Evolutionary conservation across 2,888 invertebrate genomes (phyloP).

Genomic region (Elaeidobius kamerunicus): DNA sequence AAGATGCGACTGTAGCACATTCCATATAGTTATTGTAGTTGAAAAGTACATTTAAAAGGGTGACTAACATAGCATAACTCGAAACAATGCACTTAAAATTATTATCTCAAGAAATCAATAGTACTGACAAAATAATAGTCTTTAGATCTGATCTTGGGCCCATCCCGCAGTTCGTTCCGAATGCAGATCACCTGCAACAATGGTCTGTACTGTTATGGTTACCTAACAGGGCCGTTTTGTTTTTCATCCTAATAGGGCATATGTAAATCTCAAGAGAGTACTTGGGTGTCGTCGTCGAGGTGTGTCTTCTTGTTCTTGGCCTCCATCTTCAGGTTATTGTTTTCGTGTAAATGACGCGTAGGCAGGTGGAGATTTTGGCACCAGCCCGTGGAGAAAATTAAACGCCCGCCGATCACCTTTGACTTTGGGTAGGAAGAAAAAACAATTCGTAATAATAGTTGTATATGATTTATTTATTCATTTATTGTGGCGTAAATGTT

Average conservation of each 20-base stretch:
- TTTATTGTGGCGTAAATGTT: no score
- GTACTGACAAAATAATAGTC: not conserved
- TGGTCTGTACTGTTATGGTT: conserved; percentile 29
- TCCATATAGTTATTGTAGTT: no score
- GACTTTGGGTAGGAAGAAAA: conserved; percentile 17
- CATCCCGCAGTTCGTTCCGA: conserved; percentile 4
- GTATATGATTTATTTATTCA: no score
- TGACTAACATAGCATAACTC: no score
- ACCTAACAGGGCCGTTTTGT: conserved; percentile 19
- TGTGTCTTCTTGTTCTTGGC: conserved; percentile 19
- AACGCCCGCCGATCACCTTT: conserved; percentile 12
- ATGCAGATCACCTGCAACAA: conserved; percentile 20
- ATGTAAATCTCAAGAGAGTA: conserved; percentile 25
- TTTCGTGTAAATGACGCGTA: conserved; percentile 21
- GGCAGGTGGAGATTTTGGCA: conserved; percentile 29
- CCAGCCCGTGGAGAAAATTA: conserved; percentile 16
- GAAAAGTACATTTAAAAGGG: no score
- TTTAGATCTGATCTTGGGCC: conserved; percentile 3
- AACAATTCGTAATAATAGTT: conserved; percentile 3
- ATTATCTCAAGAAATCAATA: not conserved
- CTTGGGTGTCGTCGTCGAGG: conserved; percentile 2
- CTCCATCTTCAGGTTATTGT: conserved; percentile 23
- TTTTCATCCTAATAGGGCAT: conserved; percentile 27
- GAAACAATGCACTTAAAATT: no score
- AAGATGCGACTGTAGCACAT: no score